These are phyloP conservation scores for Aricia artaxerxes DNA, from an alignment of 2,888 invertebrate genomes.

Conservation along the genomic window DNA sequence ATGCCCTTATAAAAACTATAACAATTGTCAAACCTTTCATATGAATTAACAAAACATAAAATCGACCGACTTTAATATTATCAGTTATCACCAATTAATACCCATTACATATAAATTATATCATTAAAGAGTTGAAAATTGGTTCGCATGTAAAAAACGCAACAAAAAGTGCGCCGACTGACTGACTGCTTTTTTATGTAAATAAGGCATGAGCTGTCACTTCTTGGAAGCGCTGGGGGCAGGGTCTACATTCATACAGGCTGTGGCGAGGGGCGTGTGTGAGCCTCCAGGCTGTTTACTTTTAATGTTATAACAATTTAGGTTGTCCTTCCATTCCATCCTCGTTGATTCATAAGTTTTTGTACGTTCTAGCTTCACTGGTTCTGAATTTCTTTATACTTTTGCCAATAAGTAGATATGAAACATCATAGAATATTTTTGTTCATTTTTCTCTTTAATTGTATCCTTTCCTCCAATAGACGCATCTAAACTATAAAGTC, in stretches of 20 bases:
- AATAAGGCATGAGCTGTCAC: constrained; percentile 46
- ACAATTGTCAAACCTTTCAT: neutral
- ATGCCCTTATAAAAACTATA: neutral
- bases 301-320: neutral
- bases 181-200: constrained; percentile 31
- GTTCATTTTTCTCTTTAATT: too few relatives aligned
- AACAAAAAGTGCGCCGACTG: constrained; percentile 22
- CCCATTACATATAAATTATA: constrained; percentile 23
- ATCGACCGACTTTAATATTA: constrained; percentile 36
- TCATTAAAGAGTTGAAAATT: constrained; percentile 27
- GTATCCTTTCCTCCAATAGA: too few relatives aligned
- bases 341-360: too few relatives aligned
- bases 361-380: too few relatives aligned
- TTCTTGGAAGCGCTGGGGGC: constrained; percentile 49
- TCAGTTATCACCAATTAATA: constrained; percentile 32
- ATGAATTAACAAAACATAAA: neutral
- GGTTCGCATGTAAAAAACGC: constrained; percentile 8
- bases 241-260: constrained; percentile 4
- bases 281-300: constrained; percentile 22
- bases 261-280: constrained; percentile 25
- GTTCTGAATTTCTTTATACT: too few relatives aligned
- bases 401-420: too few relatives aligned
- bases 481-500: too few relatives aligned
- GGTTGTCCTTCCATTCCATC: neutral
- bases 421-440: too few relatives aligned